phyloP scores from a whole-genome alignment of 2,797 vertebrate genomes.

The Artibeus lituratus region DNA sequence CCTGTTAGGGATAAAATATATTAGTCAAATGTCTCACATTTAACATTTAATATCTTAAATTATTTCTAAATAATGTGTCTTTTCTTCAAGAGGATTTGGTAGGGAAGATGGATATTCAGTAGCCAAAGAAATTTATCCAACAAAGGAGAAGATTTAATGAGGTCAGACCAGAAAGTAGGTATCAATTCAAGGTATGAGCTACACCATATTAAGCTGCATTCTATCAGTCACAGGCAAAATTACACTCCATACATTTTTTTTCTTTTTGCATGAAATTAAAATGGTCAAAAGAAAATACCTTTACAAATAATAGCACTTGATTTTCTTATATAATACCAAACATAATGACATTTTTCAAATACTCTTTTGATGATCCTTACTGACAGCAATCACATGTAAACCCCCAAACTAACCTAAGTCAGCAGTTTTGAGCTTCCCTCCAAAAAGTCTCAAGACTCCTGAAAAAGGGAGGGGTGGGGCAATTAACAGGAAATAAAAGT shows the following conservation, averaged over 20 bases:
- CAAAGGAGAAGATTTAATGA: background rate
- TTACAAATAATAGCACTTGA: background rate
- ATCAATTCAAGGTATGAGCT: background rate
- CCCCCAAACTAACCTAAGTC: background rate
- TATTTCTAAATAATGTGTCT: background rate
- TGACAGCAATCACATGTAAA: background rate
- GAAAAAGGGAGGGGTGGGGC: background rate
- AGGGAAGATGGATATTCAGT: background rate
- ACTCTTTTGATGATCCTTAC: background rate
- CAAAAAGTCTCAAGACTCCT: constrained; percentile 7
- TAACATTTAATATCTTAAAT: background rate
- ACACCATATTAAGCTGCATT: background rate
- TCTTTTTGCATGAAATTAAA: constrained; percentile 15
- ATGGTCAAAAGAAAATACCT: background rate
- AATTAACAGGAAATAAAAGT: background rate
- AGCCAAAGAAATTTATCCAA: background rate
- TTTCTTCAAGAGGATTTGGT: background rate
- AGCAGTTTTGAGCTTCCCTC: background rate
- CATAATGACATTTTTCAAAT: background rate
- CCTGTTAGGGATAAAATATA: constrained; percentile 32
- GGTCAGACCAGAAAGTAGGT: background rate
- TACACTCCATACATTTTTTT: background rate
- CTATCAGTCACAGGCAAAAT: background rate
- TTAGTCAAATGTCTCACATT: background rate
- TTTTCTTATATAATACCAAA: background rate